Conservation (phyloP, 1,140 invertebrate genomes). For the Bombus soroeensis region DNA sequence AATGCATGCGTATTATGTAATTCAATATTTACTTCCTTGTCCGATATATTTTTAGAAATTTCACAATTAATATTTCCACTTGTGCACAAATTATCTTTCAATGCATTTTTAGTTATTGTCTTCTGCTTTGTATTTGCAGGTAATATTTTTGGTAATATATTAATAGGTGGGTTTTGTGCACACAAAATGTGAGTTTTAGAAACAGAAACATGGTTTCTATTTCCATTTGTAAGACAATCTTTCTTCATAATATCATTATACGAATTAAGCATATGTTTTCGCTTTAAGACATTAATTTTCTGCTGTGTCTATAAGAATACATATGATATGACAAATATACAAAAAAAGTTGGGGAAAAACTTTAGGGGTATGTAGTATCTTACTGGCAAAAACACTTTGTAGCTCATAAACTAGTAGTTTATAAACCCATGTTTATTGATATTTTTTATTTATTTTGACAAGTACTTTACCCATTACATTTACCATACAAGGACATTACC, state of each 20-base stretch:
- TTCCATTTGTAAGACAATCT: slow-evolving; percentile 17
- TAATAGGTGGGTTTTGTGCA: slow-evolving; percentile 73
- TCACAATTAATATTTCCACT: not conserved
- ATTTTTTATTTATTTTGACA: no score
- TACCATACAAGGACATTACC: no score
- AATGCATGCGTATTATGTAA: not conserved
- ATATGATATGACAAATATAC: slow-evolving; percentile 14
- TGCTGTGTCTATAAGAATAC: slow-evolving; percentile 35
- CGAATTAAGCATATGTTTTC: slow-evolving; percentile 43
- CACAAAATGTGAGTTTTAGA: slow-evolving; percentile 58
- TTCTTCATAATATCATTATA: slow-evolving; percentile 50
- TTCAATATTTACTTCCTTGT: not conserved
- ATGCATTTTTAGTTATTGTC: not conserved
- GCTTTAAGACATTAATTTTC: slow-evolving; percentile 48
- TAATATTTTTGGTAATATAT: slow-evolving; percentile 79
- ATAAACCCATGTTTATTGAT: no score
- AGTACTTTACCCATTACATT: no score
- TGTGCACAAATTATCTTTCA: not conserved
- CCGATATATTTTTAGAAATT: not conserved
- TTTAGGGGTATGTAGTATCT: no score
- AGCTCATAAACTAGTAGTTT: no score
- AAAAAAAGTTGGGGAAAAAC: not conserved
- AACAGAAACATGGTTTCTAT: slow-evolving; percentile 25
- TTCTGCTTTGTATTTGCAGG: slow-evolving; percentile 45
- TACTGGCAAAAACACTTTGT: no score